A percentile compares a stretch with the other conserved stretches of the same genome.
Evolutionary conservation across 2,113 vertebrate genomes (phyloP).

Genomic region (Oxygymnocypris stewartii): DNA sequence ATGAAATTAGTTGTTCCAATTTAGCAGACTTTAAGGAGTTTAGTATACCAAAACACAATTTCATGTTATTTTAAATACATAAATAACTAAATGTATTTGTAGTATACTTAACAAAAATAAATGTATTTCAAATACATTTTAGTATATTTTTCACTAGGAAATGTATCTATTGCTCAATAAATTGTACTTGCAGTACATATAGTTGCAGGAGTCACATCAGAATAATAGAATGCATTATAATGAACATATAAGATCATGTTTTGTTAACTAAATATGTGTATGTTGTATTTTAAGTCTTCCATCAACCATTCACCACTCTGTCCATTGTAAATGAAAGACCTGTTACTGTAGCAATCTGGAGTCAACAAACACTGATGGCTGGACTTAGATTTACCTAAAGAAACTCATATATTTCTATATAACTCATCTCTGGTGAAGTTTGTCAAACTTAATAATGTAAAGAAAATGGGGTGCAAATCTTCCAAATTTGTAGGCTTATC

Average conservation of each 20-base stretch:
- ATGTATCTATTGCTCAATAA: not conserved
- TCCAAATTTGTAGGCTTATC: constrained; percentile 33
- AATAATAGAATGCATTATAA: not conserved
- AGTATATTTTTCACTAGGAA: no score
- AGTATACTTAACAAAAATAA: no score
- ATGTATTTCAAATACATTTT: no score
- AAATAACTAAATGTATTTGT: no score
- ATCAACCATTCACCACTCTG: not conserved
- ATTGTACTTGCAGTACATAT: not conserved
- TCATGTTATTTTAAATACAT: no score
- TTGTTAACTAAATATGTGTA: not conserved
- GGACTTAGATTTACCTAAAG: constrained; percentile 28
- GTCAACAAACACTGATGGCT: not conserved
- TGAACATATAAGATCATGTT: not conserved
- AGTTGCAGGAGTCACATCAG: not conserved
- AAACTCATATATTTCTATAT: constrained; percentile 5
- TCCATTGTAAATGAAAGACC: constrained; percentile 5
- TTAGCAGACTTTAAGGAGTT: no score
- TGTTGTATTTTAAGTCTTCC: not conserved
- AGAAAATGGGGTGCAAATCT: constrained; percentile 38
- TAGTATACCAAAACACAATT: no score
- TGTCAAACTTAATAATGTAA: constrained; percentile 23
- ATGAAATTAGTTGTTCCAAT: no score
- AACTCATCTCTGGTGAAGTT: constrained; percentile 6
- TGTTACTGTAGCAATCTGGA: constrained; percentile 20